A percentile compares a stretch with the other conserved stretches of the same genome.
phyloP scores from a whole-genome alignment of 1,140 invertebrate species.

The Cardiocondyla obscurior region DNA sequence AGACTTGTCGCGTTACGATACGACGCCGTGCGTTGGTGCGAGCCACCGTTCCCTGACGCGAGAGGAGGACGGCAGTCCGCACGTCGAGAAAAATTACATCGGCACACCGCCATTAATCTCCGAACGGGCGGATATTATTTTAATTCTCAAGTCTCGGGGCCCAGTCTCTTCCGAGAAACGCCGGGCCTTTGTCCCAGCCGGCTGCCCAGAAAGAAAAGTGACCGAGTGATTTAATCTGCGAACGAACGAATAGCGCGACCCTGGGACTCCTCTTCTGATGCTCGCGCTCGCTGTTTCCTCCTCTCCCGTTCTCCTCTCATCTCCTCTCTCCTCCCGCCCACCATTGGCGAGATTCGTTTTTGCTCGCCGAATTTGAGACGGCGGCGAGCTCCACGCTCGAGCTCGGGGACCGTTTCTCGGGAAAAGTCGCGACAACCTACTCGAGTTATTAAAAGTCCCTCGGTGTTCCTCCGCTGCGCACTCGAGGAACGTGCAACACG shows the following conservation, averaged over 20 bases:
- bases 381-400: not conserved
- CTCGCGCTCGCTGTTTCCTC: conserved; percentile 38
- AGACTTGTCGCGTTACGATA: not conserved
- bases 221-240: conserved; percentile 77
- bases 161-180: conserved; percentile 77
- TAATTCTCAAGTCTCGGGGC: conserved; percentile 75
- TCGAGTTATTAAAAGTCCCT: conserved; percentile 12
- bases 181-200: conserved; percentile 77
- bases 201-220: conserved; percentile 78
- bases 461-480: not conserved
- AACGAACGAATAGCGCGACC: conserved; percentile 65
- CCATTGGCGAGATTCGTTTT: conserved; percentile 63
- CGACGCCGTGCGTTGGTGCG: not conserved
- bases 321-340: conserved; percentile 19
- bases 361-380: conserved; percentile 52
- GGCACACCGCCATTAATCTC: conserved; percentile 79
- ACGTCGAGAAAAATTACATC: conserved; percentile 76
- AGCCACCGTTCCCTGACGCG: not conserved
- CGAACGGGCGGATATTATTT: conserved; percentile 81
- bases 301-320: conserved; percentile 39
- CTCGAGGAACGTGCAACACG: not conserved
- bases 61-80: conserved; percentile 13
- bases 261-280: conserved; percentile 58
- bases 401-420: conserved; percentile 6
- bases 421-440: conserved; percentile 32